Evolutionary conservation across 2,113 vertebrate species (phyloP), one percentile per base, ranked within the genome.

Genomic region (Limnothrissa miodon): DNA sequence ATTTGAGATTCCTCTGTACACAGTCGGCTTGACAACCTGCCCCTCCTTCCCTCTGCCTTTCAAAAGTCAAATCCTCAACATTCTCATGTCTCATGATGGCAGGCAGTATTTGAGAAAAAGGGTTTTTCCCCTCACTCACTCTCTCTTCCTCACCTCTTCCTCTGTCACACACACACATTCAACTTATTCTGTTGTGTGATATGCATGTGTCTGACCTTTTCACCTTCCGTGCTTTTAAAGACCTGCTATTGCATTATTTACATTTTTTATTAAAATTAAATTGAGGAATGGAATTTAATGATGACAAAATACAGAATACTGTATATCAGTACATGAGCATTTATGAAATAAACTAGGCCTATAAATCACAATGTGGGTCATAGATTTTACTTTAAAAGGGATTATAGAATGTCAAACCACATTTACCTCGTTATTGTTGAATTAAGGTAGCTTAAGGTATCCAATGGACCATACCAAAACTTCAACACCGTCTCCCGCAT

Each of bases 171-270:
- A 42, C 6, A 42, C 42, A 42, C 42, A 42, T 6, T 4, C 42
- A 42, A 42, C 42, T 4, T 42, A 4, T 42, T 42, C 42, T 42
- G 6, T 42, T 42, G 42, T 42, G 42, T 95, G 90, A 94, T 93
- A 88, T 93, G 89, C n/a, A n/a, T 13, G 62, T 88, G 86, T 90
- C 89, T 90, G 93, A 90, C 86, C 91, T 93, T 92, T 94, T 92
- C 85, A 90, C 88, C 89, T 88, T 83, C 86, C 90, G 84, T 92
- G 85, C 95, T 80, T 96, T 94, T 90, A 93, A 91, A 70, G 93
- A 96, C 96, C 94, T 95, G 95, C n/a, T 66, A 25, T 66, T 66
- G n/a, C 25, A 66, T 66, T 66, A 66, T 9, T 25, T 66, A 9
- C n/a, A n/a, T n/a, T n/a, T n/a, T n/a, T n/a, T n/a, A n/a, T n/a